Percentiles rank a stretch among this genome's conserved stretches.
Evolutionary conservation across 2,888 invertebrate species (phyloP).

Genomic region (Diogma glabrata): DNA sequence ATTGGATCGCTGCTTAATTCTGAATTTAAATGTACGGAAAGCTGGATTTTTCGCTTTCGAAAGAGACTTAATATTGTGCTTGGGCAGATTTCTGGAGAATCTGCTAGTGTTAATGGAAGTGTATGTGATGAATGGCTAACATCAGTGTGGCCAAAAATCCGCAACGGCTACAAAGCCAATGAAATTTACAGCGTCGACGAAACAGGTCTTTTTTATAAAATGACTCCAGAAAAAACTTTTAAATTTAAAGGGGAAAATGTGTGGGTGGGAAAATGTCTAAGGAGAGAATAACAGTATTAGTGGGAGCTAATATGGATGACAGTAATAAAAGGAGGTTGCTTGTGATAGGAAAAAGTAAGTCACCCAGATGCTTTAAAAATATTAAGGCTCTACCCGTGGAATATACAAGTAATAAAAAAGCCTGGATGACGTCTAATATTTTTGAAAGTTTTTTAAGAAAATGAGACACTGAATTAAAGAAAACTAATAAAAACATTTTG

Average conservation of each 20-base stretch:
- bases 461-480: slow-evolving; percentile 17
- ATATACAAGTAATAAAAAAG: slow-evolving; percentile 7
- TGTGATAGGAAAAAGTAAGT: slow-evolving; percentile 21
- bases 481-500: slow-evolving; percentile 17
- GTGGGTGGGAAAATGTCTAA: slow-evolving; percentile 20
- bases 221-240: slow-evolving; percentile 7
- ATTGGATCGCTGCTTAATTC: neutral
- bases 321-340: slow-evolving; percentile 21
- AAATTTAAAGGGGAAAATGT: slow-evolving; percentile 18
- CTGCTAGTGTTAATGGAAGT: neutral
- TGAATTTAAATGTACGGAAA: neutral
- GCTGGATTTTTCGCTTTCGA: slow-evolving; percentile 1
- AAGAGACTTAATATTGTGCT: slow-evolving; percentile 1
- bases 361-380: slow-evolving; percentile 21
- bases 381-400: neutral
- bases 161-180: neutral
- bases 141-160: slow-evolving; percentile 2
- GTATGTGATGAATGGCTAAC: neutral
- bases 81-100: neutral
- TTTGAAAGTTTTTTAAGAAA: slow-evolving; percentile 15
- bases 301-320: slow-evolving; percentile 22
- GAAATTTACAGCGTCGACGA: slow-evolving; percentile 12
- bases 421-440: slow-evolving; percentile 14
- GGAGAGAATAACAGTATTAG: slow-evolving; percentile 21
- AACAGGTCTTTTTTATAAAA: slow-evolving; percentile 12